Evolutionary conservation across 1,140 invertebrate species (phyloP), one percentile per base, ranked within the genome.

Genomic region (Paraescarpia echinospica): DNA sequence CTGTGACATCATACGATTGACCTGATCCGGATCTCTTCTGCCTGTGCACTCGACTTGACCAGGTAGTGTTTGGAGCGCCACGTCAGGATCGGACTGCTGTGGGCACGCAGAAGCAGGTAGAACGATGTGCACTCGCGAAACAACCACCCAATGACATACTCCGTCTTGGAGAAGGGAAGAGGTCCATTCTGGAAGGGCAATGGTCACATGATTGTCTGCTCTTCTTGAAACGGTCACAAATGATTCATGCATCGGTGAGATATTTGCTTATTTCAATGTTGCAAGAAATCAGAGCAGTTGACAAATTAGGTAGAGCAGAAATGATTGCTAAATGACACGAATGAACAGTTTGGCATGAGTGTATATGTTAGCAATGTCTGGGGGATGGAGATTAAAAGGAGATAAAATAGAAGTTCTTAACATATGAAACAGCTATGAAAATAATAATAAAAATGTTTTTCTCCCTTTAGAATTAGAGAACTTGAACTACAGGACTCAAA

Each of bases 81-180:
- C 95, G 97, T 97, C 94, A 99, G 98, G 88, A 97, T 97, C 1
- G 98, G 98, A 96, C 98, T 97, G 92, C 95, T 96, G 91, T 99
- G 96, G 91, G 99, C 98, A 94, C 98, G 97, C 51, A 98, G 95
- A 94, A 99, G 98, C 88, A 99, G 96, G 95, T 98, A 98, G 5
- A 99, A 98, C 91, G 98, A 98, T 92, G 98, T 98, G 12, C 97
- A 96, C 96, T 99, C 99, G 91, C 98, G 97, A 95, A 99, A 98
- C 92, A 99, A 96, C 99, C 99, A 99, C n/a, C 98, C 98, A 90
- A 99, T 97, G 6, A 99, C 97, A 96, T 99, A 99, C 95, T 99
- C 98, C 94, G 98, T 97, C 96, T 99, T 98, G 94, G 98, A 98
- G 96, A 99, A 99, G n/a, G 99, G 98, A 91, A 99, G 96, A 59